phyloP scores from a whole-genome alignment of 1,140 invertebrate species.

The Drosophila saltans region DNA sequence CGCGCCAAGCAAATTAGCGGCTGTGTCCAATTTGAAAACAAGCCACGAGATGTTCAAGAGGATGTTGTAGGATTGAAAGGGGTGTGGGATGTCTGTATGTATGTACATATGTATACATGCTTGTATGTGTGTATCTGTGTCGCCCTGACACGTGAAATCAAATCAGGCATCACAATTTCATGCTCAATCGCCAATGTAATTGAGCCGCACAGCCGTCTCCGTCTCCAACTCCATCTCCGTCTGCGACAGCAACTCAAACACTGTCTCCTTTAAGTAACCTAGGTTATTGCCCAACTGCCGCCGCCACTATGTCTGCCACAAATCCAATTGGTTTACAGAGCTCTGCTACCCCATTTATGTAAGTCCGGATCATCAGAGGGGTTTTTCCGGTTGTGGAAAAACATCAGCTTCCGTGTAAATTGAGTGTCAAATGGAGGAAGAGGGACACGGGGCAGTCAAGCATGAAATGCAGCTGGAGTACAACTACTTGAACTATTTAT shows the following conservation, averaged over 20 bases:
- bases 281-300: constrained; percentile 43
- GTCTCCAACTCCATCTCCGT: not conserved
- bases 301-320: constrained; percentile 67
- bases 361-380: constrained; percentile 33
- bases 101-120: constrained; percentile 13
- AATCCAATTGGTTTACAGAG: constrained; percentile 64
- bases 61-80: constrained; percentile 21
- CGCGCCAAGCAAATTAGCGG: constrained; percentile 78
- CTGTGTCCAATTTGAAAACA: constrained; percentile 77
- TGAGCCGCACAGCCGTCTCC: constrained; percentile 76
- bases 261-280: constrained; percentile 36
- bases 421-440: constrained; percentile 4
- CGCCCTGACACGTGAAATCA: constrained; percentile 76
- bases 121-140: constrained; percentile 32
- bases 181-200: constrained; percentile 74
- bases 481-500: constrained; percentile 10
- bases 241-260: not conserved
- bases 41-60: constrained; percentile 44
- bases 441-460: constrained; percentile 28
- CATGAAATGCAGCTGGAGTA: constrained; percentile 64
- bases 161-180: constrained; percentile 81
- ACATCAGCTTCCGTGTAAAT: constrained; percentile 52
- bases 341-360: constrained; percentile 6
- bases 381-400: constrained; percentile 61
- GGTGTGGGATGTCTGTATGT: not conserved